Conservation (phyloP, 1,140 invertebrate genomes). For the Medauroidea extradentata region DNA sequence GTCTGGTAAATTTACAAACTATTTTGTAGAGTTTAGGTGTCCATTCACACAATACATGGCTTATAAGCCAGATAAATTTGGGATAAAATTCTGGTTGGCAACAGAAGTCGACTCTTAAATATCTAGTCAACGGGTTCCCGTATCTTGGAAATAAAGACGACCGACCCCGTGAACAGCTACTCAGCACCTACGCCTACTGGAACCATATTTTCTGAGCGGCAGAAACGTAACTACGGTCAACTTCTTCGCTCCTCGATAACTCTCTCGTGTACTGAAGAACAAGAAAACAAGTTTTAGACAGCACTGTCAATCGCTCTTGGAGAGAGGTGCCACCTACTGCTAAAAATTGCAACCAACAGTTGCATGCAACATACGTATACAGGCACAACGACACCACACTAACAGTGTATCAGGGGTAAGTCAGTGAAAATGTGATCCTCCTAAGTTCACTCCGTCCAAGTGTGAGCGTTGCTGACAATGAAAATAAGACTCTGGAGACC, state of each 20-base stretch:
- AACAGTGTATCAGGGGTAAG: slow-evolving; percentile 23
- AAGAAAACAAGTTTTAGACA: slow-evolving; percentile 9
- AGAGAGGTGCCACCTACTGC: background rate
- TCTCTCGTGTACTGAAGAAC: slow-evolving; percentile 20
- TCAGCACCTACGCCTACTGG: too few species aligned
- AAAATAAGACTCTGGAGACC: slow-evolving; percentile 19
- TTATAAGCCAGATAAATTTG: slow-evolving; percentile 7
- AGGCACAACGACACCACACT: slow-evolving; percentile 8
- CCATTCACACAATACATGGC: slow-evolving; percentile 1
- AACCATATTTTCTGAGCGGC: background rate
- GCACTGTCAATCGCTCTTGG: slow-evolving; percentile 17
- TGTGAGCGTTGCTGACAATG: background rate
- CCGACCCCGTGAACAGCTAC: background rate
- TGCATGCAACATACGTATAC: background rate
- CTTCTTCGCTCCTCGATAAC: slow-evolving; percentile 27
- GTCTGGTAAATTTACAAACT: too few species aligned
- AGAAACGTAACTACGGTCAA: slow-evolving; percentile 35
- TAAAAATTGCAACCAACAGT: background rate
- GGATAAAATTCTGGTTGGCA: slow-evolving; percentile 4
- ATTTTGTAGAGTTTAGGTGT: too few species aligned
- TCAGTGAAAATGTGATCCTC: slow-evolving; percentile 19
- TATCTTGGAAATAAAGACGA: slow-evolving; percentile 6
- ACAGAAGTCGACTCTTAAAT: background rate
- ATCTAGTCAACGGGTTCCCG: slow-evolving; percentile 4
- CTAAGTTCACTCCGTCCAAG: slow-evolving; percentile 9